Percentiles rank a stretch among this genome's conserved stretches.
phyloP scores from a whole-genome alignment of 2,888 invertebrate species.

The Formica aserva region DNA sequence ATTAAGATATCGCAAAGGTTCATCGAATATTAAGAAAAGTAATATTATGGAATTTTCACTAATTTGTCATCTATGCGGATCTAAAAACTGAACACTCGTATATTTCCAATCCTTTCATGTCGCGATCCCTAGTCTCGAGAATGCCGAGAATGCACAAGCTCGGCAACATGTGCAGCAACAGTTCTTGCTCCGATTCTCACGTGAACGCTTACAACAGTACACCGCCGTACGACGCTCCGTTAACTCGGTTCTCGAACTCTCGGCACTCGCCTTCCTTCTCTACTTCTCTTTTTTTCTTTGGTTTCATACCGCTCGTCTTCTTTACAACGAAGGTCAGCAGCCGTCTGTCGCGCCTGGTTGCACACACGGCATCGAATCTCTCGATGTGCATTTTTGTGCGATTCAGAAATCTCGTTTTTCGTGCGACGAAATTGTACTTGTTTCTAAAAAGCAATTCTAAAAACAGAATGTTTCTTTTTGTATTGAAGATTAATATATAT shows the following conservation, averaged over 20 bases:
- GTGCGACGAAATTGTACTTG: not conserved
- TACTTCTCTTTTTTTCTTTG: constrained; percentile 35
- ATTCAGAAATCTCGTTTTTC: not conserved
- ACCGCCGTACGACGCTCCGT: constrained; percentile 56
- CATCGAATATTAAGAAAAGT: not conserved
- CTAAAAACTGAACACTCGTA: not conserved
- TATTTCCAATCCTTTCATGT: not conserved
- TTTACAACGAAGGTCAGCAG: constrained; percentile 55
- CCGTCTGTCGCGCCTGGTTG: constrained; percentile 53
- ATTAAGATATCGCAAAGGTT: not conserved
- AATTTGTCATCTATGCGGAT: not conserved
- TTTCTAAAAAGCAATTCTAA: not conserved
- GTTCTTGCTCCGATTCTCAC: constrained; percentile 46
- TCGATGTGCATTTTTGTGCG: constrained; percentile 26
- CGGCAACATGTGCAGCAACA: constrained; percentile 38
- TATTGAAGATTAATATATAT: not conserved
- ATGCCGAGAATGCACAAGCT: constrained; percentile 23
- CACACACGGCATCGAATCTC: constrained; percentile 48
- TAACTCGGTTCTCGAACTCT: constrained; percentile 70
- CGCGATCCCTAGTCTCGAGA: constrained; percentile 2
- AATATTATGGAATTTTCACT: not conserved
- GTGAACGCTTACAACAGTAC: constrained; percentile 31
- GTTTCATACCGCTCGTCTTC: constrained; percentile 24
- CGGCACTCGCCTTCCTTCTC: constrained; percentile 46
- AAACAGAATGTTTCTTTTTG: not conserved